A percentile compares a stretch with the other conserved stretches of the same genome.
phyloP scores from a whole-genome alignment of 2,888 invertebrate genomes.

The Callyntrura sp. region DNA sequence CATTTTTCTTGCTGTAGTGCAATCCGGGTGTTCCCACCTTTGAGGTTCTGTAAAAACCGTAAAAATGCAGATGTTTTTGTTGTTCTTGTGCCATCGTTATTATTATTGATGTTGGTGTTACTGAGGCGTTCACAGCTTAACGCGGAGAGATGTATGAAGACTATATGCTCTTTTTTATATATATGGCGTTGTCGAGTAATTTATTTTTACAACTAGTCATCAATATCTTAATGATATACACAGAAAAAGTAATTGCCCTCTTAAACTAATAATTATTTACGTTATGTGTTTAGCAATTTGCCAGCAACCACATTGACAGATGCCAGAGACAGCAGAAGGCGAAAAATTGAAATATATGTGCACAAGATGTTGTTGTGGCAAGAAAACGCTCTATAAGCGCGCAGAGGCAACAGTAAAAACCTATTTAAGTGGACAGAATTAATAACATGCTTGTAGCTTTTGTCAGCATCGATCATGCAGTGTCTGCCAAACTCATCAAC shows the following conservation, averaged over 20 bases:
- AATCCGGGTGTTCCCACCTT: conserved; percentile 68
- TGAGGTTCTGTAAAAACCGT: conserved; percentile 52
- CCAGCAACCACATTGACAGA: conserved; percentile 49
- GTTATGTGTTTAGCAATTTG: conserved; percentile 46
- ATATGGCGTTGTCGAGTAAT: conserved; percentile 33
- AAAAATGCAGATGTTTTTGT: not conserved
- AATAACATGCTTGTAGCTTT: conserved; percentile 49
- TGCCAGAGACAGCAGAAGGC: conserved; percentile 37
- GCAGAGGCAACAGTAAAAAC: not conserved
- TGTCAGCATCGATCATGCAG: conserved; percentile 14
- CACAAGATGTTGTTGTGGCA: not conserved
- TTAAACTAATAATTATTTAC: conserved; percentile 70
- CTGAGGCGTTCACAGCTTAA: conserved; percentile 1
- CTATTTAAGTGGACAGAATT: conserved; percentile 44
- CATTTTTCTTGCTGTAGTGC: conserved; percentile 79
- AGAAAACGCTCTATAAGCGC: not conserved
- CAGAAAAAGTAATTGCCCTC: conserved; percentile 69
- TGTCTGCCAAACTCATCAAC: conserved; percentile 68
- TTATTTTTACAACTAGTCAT: conserved; percentile 61
- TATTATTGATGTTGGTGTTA: not conserved
- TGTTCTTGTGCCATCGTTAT: not conserved
- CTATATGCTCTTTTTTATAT: too few species aligned
- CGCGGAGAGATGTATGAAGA: too few species aligned
- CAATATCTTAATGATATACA: conserved; percentile 62
- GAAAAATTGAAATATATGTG: conserved; percentile 51